Evolutionary conservation across 2,888 invertebrate genomes (phyloP).

Genomic region (Ochropacha duplaris): DNA sequence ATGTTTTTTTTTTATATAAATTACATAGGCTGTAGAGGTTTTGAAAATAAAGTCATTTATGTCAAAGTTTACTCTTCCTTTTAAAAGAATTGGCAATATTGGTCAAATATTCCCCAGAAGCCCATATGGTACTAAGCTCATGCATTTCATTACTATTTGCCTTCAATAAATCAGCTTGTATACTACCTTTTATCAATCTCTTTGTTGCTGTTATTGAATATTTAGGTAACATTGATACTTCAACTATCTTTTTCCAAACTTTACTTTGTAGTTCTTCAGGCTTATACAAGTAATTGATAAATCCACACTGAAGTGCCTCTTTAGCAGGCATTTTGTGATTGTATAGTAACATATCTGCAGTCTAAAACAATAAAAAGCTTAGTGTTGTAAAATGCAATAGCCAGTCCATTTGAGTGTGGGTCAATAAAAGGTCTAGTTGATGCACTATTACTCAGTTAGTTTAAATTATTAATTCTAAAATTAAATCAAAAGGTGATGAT

Average conservation of each 20-base stretch:
- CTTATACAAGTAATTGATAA: constrained; percentile 91
- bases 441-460: too few species aligned
- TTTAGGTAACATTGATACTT: constrained; percentile 79
- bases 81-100: constrained; percentile 10
- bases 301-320: constrained; percentile 90
- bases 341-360: constrained; percentile 85
- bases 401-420: too few species aligned
- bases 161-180: constrained; percentile 84
- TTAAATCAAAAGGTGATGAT: too few species aligned
- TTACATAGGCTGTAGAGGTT: too few species aligned
- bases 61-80: constrained; percentile 42
- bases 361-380: constrained; percentile 53
- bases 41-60: not conserved
- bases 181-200: constrained; percentile 84
- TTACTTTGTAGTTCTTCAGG: constrained; percentile 82
- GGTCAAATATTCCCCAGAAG: constrained; percentile 84
- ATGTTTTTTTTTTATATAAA: too few species aligned
- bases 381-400: too few species aligned
- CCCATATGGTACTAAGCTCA: constrained; percentile 84
- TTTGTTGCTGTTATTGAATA: constrained; percentile 87
- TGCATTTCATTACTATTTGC: constrained; percentile 87
- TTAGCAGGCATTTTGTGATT: constrained; percentile 89
- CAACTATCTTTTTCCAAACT: constrained; percentile 82
- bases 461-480: too few species aligned
- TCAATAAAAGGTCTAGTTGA: too few species aligned